Conservation (phyloP, 2,797 vertebrate genomes). For the Mormyrus proboscirostris region DNA sequence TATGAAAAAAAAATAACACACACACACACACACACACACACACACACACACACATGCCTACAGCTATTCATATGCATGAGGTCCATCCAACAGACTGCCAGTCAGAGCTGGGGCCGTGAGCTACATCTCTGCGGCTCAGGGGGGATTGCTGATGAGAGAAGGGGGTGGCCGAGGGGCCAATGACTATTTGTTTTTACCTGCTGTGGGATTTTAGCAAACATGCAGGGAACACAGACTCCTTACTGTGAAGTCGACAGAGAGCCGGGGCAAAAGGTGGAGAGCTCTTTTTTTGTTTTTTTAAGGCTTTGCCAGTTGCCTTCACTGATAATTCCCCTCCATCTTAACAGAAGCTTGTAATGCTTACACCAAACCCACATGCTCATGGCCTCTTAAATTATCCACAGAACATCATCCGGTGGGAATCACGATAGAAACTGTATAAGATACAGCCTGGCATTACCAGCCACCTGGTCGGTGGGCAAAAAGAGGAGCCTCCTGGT, state of each 20-base stretch:
- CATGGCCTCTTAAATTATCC: neutral
- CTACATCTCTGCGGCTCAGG: neutral
- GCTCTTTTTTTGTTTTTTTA: neutral
- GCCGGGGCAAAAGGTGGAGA: neutral
- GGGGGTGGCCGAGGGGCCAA: neutral
- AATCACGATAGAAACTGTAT: neutral
- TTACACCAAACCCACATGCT: neutral
- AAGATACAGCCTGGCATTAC: neutral
- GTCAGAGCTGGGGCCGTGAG: no score
- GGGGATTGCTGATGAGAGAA: neutral
- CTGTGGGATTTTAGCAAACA: neutral
- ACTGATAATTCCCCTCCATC: neutral
- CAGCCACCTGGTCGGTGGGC: neutral
- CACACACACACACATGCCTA: neutral
- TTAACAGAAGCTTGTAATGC: neutral
- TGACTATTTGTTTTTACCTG: neutral
- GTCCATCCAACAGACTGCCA: neutral
- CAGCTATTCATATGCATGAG: conserved; percentile 8
- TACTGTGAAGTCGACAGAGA: neutral
- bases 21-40: neutral
- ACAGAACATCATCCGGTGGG: neutral
- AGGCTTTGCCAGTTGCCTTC: neutral
- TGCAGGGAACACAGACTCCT: neutral
- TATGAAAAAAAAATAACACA: neutral
- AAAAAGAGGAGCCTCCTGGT: neutral